Evolutionary conservation across 2,797 vertebrate genomes (phyloP).

Genomic region (Galagoides demidoff): DNA sequence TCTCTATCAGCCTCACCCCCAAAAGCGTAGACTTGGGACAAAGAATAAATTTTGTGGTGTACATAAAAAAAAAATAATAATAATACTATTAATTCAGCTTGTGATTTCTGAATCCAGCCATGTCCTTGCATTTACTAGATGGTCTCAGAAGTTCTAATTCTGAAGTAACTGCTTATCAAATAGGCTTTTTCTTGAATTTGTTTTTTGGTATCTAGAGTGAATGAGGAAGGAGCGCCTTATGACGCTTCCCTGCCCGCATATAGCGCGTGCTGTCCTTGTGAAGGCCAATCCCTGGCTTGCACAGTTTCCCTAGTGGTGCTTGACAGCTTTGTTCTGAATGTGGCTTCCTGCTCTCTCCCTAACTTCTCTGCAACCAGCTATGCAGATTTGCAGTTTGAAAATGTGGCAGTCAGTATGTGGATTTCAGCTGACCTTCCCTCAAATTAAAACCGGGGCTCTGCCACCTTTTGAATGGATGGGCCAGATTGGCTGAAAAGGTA

Average conservation of each 20-base stretch:
- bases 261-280: not conserved
- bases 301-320: rapidly evolving
- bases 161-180: not conserved
- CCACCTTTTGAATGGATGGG: not conserved
- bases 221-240: not conserved
- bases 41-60: not conserved
- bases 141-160: not conserved
- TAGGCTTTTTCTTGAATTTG: not conserved
- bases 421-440: not conserved
- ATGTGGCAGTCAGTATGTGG: rapidly evolving
- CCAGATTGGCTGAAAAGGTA: rapidly evolving
- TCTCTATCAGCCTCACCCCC: not conserved
- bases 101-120: not conserved
- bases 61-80: not conserved
- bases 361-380: not conserved
- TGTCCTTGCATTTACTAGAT: not conserved
- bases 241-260: not conserved
- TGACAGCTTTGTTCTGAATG: not conserved
- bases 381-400: not conserved
- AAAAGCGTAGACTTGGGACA: not conserved
- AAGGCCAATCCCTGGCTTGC: not conserved
- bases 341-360: not conserved
- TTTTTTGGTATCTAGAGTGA: not conserved
- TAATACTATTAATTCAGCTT: not conserved
- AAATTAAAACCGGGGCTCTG: not conserved